Evolutionary conservation across 2,797 vertebrate genomes (phyloP), one percentile per base, ranked within the genome.

Genomic region (Gobionotothen gibberifrons): DNA sequence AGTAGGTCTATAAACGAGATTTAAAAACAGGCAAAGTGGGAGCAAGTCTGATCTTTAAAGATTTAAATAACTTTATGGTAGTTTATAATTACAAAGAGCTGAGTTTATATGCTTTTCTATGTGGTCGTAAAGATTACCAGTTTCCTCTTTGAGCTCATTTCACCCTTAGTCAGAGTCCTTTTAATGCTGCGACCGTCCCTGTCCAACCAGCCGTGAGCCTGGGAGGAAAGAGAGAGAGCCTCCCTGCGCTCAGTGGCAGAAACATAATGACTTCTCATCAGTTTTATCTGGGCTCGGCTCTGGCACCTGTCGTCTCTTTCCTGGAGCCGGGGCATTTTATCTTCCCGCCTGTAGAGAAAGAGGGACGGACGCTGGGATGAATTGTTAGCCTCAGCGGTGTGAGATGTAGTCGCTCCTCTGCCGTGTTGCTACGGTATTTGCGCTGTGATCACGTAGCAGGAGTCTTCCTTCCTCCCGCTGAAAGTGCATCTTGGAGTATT

Each of bases 231-330:
- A 70, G 42, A 22, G 22, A 16, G 9, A 40, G 8, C n/a, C 69
- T 21, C 21, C 21, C 21, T 21, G 21, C 21, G 21, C 21, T 71
- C 52, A 4, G 19, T 26, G 57, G 16, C 22, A 42, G 57, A 46
- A 11, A 76, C 82, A 86, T 82, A 85, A 79, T 69, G 79, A 75
- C 68, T 22, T 26, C 79, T 81, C 83, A 78, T 85, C 76, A 72
- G 77, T 82, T 85, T 87, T 84, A 90, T 88, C 83, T 74, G 68
- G 43, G 56, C 77, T 74, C 2, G 74, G 70, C 79, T 43, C n/a
- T 79, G 81, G 69, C 84, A 84, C 74, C 82, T 85, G 84, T 86
- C 78, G 59, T 80, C 80, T 75, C 80, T 69, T 78, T 82, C 52
- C 66, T 51, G 64, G 72, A 69, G 60, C 42, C 11, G 0, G 51